Percentiles rank a stretch among this genome's conserved stretches.
Evolutionary conservation across 2,113 vertebrate genomes (phyloP).

Genomic region (Geococcyx californianus): DNA sequence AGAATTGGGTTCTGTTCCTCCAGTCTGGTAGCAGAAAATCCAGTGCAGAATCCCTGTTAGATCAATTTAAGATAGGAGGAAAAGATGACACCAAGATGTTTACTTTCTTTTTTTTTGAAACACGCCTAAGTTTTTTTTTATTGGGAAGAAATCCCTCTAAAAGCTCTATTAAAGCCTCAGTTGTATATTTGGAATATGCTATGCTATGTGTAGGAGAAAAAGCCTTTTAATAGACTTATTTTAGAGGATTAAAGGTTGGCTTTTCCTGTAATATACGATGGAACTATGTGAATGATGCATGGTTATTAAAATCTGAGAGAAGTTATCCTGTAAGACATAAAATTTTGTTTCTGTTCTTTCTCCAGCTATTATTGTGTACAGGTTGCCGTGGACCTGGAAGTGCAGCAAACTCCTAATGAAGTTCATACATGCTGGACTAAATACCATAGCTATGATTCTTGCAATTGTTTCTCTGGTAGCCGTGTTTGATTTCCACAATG

Average conservation of each 20-base stretch:
- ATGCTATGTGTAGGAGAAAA: neutral
- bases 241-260: neutral
- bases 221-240: neutral
- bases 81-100: neutral
- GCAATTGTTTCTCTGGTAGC: conserved; percentile 85
- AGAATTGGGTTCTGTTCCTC: neutral
- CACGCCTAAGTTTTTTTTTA: neutral
- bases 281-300: neutral
- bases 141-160: neutral
- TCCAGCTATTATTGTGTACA: conserved; percentile 85
- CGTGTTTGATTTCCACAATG: conserved; percentile 90
- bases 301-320: neutral
- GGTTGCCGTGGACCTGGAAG: conserved; percentile 95
- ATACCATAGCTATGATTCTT: conserved; percentile 82
- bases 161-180: neutral
- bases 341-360: conserved; percentile 28
- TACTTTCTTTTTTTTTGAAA: neutral
- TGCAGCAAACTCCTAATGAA: conserved; percentile 94
- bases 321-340: neutral
- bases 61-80: neutral
- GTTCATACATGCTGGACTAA: conserved; percentile 89
- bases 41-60: neutral
- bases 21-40: neutral
- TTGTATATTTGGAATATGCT: neutral
- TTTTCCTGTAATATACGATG: neutral